A percentile compares a stretch with the other conserved stretches of the same genome.
These are phyloP conservation scores for Mola mola DNA, from an alignment of 2,113 vertebrate genomes.

Conservation along the genomic window DNA sequence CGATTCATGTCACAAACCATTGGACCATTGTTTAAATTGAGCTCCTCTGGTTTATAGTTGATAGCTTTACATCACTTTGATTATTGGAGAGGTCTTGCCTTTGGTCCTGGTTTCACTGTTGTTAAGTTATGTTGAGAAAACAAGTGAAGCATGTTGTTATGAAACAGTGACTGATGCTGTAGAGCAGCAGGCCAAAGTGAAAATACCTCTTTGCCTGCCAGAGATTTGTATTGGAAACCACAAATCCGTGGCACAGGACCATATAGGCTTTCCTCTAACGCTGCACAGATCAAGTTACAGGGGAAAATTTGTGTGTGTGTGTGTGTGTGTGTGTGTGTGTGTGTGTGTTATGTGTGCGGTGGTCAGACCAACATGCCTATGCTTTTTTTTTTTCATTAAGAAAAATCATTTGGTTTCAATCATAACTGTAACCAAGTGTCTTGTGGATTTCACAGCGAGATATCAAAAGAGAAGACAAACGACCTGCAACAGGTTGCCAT, in stretches of 20 bases:
- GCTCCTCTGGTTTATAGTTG: constrained; percentile 24
- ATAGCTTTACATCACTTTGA: constrained; percentile 27
- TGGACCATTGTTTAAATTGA: not conserved
- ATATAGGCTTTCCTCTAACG: constrained; percentile 55
- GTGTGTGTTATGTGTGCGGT: constrained; percentile 2
- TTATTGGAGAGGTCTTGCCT: constrained; percentile 19
- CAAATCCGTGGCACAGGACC: constrained; percentile 53
- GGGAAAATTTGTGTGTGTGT: constrained; percentile 28
- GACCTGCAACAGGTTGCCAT: constrained; percentile 82
- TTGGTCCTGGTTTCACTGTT: constrained; percentile 44
- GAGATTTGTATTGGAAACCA: constrained; percentile 71
- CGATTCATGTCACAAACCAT: constrained; percentile 23
- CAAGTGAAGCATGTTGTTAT: constrained; percentile 65
- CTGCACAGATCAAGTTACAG: constrained; percentile 27
- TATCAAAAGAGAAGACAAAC: constrained; percentile 67
- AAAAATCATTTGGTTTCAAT: constrained; percentile 76
- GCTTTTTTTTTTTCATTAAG: constrained; percentile 48
- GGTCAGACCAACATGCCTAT: constrained; percentile 50
- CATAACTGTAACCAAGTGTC: constrained; percentile 72
- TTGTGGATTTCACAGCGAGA: constrained; percentile 74
- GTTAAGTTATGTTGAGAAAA: constrained; percentile 61
- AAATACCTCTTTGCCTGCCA: constrained; percentile 61
- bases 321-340: constrained; percentile 1
- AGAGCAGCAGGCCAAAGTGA: constrained; percentile 65
- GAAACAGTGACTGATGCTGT: constrained; percentile 63